Evolutionary conservation across 35 echinoderm and acorn worm genomes (phyloP), one percentile per base, ranked within the genome.

Genomic region (Patiria miniata): DNA sequence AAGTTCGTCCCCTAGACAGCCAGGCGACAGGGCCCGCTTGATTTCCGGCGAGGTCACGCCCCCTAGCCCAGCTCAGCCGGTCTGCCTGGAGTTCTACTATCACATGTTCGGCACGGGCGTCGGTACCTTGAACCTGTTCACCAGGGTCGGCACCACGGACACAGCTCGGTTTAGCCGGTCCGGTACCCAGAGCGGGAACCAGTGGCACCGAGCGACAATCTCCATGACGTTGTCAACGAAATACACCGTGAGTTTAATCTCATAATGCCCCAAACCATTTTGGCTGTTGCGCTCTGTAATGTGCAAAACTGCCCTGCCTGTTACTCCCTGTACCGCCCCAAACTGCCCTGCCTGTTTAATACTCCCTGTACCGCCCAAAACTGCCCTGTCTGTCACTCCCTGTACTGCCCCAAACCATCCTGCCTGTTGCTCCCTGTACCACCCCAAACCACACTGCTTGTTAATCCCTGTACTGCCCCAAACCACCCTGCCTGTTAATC

Each of bases 51-150:
- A 73, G 29, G 26, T 73, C 34, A 34, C 26, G 26, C 65, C 65
- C 2, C 26, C 65, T 23, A 73, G 34, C 65, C 47, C 81, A n/a
- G 21, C 81, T 5, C 26, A 73, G 26, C 14, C 26, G 3, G 12
- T 47, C 10, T 92, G 90, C 39, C 39, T 81, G 10, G 50, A 39
- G 8, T 92, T 92, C 59, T 87, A 68, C 36, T 92, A 92, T 81
- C 90, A 92, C 57, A 92, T 92, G 90, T 87, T 81, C 29, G 90
- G 90, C 8, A 23, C 77, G 22, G 51, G 86, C 23, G 86, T 92
- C 26, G 90, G 90, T 17, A 87, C 90, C 6, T 84, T 92, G 33
- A 92, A 80, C 53, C 78, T 92, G 32, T 91, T 85, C 77, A n/a
- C 55, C 40, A 37, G 53, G 29, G 5, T 57, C 15, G 61, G 61